A percentile compares a stretch with the other conserved stretches of the same genome.
Conservation (phyloP, 2,888 invertebrate genomes). For the Macrophya alboannulata region DNA sequence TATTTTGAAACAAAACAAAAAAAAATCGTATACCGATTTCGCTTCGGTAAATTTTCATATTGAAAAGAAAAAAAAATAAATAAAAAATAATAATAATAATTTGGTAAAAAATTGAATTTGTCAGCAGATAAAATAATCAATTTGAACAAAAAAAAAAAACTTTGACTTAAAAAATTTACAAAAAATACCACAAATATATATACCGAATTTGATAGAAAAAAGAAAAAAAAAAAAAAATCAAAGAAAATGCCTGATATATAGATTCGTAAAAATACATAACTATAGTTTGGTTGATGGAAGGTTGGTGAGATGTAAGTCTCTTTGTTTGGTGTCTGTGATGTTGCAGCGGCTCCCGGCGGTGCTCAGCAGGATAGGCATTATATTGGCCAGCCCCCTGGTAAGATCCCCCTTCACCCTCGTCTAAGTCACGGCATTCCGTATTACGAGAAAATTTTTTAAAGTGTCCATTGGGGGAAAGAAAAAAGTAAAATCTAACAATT, state of each 20-base stretch:
- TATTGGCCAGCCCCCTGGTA: slow-evolving; percentile 98
- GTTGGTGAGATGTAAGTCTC: slow-evolving; percentile 79
- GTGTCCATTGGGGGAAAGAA: not conserved
- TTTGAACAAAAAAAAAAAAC: not conserved
- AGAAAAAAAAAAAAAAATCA: slow-evolving; percentile 26
- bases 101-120: not conserved
- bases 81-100: not conserved
- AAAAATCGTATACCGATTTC: too few relatives aligned
- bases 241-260: slow-evolving; percentile 62
- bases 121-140: slow-evolving; percentile 1
- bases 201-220: not conserved
- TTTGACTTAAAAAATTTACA: not conserved
- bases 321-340: slow-evolving; percentile 80
- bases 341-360: slow-evolving; percentile 97
- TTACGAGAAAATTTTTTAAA: not conserved
- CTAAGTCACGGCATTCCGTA: slow-evolving; percentile 49
- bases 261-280: slow-evolving; percentile 68
- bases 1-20: too few relatives aligned
- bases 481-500: not conserved
- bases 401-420: slow-evolving; percentile 81
- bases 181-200: not conserved
- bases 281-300: slow-evolving; percentile 76
- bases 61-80: too few relatives aligned
- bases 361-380: slow-evolving; percentile 97
- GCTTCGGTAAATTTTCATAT: too few relatives aligned